Evolutionary conservation across 2,888 invertebrate genomes (phyloP), one percentile per base, ranked within the genome.

Genomic region (Carpatolechia fugitivella): DNA sequence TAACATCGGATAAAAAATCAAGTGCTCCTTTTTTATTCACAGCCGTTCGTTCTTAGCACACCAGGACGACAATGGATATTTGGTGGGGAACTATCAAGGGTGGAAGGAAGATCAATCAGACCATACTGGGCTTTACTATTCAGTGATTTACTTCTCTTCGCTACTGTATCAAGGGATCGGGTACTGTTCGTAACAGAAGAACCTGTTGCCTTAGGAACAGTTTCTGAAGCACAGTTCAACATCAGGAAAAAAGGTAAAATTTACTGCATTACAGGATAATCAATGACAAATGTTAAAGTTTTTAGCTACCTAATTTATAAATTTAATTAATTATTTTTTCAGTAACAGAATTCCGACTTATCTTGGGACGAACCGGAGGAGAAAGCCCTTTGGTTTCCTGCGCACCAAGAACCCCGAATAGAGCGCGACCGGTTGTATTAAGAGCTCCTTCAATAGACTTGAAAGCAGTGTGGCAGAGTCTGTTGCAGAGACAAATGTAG

Each of bases 391-490:
- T 94, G 0, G 94, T 94, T 0, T 94, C 94, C 44, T 95, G 95
- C 75, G 93, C 95, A 0, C 94, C 94, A 0, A 93, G 95, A 0
- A 92, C 92, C 29, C 94, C 94, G 46, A 91, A 93, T 0, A 90
- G 94, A 52, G 92, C 94, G 65, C 91, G 94, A 65, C 94, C 95
- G 16, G 85, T 97, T 11, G 92, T 95, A 1, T 81, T 97, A 11
- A 90, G 96, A 51, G 96, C 97, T 1, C 96, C 97, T 0, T 96
- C 95, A 0, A 91, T 94, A 56, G 97, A 97, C 77, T 83, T 96
- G 36, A 97, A 97, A 77, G 96, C 97, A 35, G 96, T 97, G 7
- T 97, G 97, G 97, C 96, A 97, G 84, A 97, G 96, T 81, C 91
- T 97, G 55, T 91, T 97, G 20, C 96, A 96, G 72, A 91, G 96